A percentile compares a stretch with the other conserved stretches of the same genome.
Conservation (phyloP, 2,113 vertebrate species). For the Leucopsar rothschildi region DNA sequence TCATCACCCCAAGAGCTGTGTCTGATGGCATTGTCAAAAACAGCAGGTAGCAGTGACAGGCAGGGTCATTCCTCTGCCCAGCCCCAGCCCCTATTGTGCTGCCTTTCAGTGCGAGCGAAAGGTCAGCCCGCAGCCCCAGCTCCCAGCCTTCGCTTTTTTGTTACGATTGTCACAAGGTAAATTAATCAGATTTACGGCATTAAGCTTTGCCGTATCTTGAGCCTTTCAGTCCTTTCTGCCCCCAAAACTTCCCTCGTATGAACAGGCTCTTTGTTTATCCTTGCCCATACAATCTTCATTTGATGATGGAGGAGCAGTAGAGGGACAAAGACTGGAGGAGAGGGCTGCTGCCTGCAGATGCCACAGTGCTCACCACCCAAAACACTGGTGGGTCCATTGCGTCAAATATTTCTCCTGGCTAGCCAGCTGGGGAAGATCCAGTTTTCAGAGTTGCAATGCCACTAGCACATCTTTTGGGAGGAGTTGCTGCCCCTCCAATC, state of each 20-base stretch:
- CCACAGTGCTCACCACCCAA: neutral
- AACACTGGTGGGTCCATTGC: accelerated
- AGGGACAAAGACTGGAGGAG: neutral
- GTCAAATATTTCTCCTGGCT: neutral
- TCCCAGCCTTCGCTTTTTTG: constrained; percentile 81
- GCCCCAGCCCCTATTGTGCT: constrained; percentile 76
- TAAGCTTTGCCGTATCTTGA: constrained; percentile 68
- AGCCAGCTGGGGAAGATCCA: neutral
- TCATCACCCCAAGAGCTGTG: constrained; percentile 89
- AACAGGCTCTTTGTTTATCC: constrained; percentile 58
- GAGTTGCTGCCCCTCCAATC: neutral
- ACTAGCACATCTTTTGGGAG: neutral
- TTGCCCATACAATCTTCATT: constrained; percentile 5
- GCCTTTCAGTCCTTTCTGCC: constrained; percentile 61
- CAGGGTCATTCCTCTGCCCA: constrained; percentile 70
- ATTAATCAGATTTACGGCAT: constrained; percentile 80
- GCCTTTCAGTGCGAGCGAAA: constrained; percentile 77
- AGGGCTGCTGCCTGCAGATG: neutral
- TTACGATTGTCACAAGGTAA: constrained; percentile 78
- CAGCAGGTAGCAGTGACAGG: constrained; percentile 94
- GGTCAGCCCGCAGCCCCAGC: constrained; percentile 84
- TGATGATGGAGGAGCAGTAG: neutral
- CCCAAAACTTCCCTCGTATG: constrained; percentile 14
- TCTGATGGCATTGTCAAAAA: constrained; percentile 87
- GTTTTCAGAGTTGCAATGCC: neutral